phyloP scores from a whole-genome alignment of 2,888 invertebrate genomes.

The Drosophila colorata region DNA sequence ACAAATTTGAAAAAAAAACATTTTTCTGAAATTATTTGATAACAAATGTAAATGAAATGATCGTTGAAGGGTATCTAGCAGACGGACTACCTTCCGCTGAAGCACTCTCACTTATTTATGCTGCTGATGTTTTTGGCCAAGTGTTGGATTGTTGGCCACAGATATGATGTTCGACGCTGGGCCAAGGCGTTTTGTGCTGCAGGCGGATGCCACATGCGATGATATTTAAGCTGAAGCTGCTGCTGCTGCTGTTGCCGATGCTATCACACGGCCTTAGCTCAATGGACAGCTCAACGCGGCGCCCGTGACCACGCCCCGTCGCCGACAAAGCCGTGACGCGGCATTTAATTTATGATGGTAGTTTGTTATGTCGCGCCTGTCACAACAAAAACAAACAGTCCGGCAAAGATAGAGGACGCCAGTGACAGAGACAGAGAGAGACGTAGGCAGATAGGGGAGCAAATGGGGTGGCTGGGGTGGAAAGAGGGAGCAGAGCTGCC shows the following conservation, averaged over 20 bases:
- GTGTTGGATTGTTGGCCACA: slow-evolving; percentile 47
- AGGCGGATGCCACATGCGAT: slow-evolving; percentile 44
- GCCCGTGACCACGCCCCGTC: slow-evolving; percentile 26
- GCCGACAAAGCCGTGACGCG: slow-evolving; percentile 72
- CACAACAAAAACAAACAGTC: slow-evolving; percentile 79
- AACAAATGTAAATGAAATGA: no score
- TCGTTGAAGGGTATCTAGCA: neutral
- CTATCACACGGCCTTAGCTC: slow-evolving; percentile 38
- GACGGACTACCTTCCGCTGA: neutral
- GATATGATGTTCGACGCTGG: slow-evolving; percentile 25
- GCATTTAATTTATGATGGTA: slow-evolving; percentile 83
- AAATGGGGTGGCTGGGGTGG: slow-evolving; percentile 13
- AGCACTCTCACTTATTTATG: no score
- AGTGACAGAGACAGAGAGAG: slow-evolving; percentile 37
- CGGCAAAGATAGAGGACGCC: slow-evolving; percentile 65
- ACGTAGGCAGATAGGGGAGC: slow-evolving; percentile 11
- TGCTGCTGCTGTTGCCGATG: slow-evolving; percentile 28
- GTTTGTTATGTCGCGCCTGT: slow-evolving; percentile 83
- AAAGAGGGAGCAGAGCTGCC: slow-evolving; percentile 2
- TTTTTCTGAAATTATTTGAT: no score
- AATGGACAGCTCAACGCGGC: slow-evolving; percentile 49
- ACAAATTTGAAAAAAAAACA: no score
- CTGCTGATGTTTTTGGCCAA: slow-evolving; percentile 13
- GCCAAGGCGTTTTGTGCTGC: slow-evolving; percentile 45
- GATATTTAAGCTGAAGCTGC: slow-evolving; percentile 46